A percentile compares a stretch with the other conserved stretches of the same genome.
phyloP scores from a whole-genome alignment of 2,888 invertebrate genomes.

The Synergus itoensis region DNA sequence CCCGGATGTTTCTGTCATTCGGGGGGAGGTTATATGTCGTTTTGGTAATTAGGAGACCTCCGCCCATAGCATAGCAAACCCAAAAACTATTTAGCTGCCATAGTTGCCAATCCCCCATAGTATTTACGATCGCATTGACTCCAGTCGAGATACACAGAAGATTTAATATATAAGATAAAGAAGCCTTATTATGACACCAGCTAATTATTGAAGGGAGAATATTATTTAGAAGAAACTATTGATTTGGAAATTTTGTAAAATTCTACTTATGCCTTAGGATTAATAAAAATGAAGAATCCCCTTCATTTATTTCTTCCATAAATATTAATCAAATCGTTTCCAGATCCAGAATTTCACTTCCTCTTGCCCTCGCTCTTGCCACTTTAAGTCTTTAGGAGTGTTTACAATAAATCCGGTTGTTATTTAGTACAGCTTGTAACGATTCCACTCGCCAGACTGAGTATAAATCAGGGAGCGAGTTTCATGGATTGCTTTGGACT shows the following conservation, averaged over 20 bases:
- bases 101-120: slow-evolving; percentile 45
- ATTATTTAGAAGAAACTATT: background rate
- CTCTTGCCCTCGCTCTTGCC: too few species aligned
- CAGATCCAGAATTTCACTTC: too few species aligned
- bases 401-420: slow-evolving; percentile 29
- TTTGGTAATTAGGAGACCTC: slow-evolving; percentile 49
- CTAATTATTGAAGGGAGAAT: background rate
- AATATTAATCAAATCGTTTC: too few species aligned
- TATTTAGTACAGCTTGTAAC: slow-evolving; percentile 18
- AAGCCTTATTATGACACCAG: background rate
- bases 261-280: too few species aligned
- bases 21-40: slow-evolving; percentile 42
- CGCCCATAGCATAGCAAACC: slow-evolving; percentile 47
- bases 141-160: slow-evolving; percentile 17
- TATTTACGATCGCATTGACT: slow-evolving; percentile 48
- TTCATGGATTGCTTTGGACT: slow-evolving; percentile 57
- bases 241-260: too few species aligned
- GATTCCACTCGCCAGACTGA: slow-evolving; percentile 8
- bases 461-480: slow-evolving; percentile 61
- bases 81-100: slow-evolving; percentile 63
- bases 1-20: slow-evolving; percentile 54
- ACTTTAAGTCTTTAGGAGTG: slow-evolving; percentile 41
- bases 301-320: too few species aligned
- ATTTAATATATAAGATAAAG: background rate
- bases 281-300: too few species aligned